A percentile compares a stretch with the other conserved stretches of the same genome.
Conservation (phyloP, 2,797 vertebrate species). For the Alauda arvensis region DNA sequence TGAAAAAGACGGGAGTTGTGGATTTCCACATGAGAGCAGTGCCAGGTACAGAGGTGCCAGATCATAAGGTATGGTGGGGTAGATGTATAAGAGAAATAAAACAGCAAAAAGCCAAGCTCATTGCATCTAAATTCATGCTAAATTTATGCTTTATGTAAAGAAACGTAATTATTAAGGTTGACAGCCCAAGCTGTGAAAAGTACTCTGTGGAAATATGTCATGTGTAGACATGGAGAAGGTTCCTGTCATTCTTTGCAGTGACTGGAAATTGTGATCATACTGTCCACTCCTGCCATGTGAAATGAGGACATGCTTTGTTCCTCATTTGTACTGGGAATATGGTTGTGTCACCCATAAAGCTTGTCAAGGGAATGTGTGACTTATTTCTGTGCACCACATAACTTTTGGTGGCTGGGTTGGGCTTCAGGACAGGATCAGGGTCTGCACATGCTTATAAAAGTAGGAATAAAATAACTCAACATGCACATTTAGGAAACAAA, state of each 20-base stretch:
- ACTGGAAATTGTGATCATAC: background rate
- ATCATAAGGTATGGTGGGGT: slow-evolving; percentile 79
- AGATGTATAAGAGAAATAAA: background rate
- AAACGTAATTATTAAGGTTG: background rate
- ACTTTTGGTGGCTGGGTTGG: background rate
- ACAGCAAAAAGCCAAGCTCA: background rate
- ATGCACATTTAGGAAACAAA: background rate
- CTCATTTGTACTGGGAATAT: background rate
- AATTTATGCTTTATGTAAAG: background rate
- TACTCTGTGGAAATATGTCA: background rate
- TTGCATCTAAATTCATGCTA: background rate
- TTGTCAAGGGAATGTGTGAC: background rate
- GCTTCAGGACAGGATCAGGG: background rate
- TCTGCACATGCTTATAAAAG: background rate
- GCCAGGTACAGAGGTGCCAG: slow-evolving; percentile 92
- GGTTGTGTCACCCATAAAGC: background rate
- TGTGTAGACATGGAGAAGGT: background rate
- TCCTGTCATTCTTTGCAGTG: background rate
- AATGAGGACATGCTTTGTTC: background rate
- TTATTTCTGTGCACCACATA: background rate
- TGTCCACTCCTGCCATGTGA: background rate
- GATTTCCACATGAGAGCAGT: slow-evolving; percentile 92
- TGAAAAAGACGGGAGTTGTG: slow-evolving; percentile 77
- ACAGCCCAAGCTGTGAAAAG: background rate
- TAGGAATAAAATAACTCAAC: background rate